Evolutionary conservation across 2,113 vertebrate genomes (phyloP).

Genomic region (Tautogolabrus adspersus): DNA sequence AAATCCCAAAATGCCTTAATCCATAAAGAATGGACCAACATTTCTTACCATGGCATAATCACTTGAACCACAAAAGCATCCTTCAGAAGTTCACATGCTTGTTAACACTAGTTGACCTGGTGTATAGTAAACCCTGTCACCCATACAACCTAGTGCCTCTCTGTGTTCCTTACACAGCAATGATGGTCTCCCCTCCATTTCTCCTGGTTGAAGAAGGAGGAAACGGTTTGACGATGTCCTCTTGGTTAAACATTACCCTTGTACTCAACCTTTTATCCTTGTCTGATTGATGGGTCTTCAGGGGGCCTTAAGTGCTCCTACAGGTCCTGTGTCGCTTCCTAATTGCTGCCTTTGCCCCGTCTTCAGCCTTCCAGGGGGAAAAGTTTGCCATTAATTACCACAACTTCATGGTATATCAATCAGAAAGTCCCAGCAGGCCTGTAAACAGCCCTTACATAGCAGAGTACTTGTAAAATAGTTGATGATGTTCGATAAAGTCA

Average conservation of each 20-base stretch:
- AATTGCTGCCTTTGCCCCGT: conserved; percentile 62
- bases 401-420: conserved; percentile 77
- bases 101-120: no score
- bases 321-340: conserved; percentile 67
- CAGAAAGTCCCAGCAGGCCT: conserved; percentile 46
- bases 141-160: conserved; percentile 5
- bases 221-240: conserved; percentile 67
- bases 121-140: no score
- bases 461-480: conserved; percentile 18
- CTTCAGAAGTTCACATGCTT: no score
- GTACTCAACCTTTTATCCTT: conserved; percentile 78
- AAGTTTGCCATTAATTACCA: conserved; percentile 74
- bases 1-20: no score
- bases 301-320: conserved; percentile 65
- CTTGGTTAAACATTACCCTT: conserved; percentile 73
- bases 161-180: conserved; percentile 37
- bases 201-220: conserved; percentile 62
- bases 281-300: conserved; percentile 75
- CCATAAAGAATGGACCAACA: no score
- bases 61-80: no score
- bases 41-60: no score
- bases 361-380: conserved; percentile 56
- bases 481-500: conserved; percentile 37
- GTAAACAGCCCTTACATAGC: conserved; percentile 22
- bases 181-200: conserved; percentile 25